A percentile compares a stretch with the other conserved stretches of the same genome.
Evolutionary conservation across 2,113 vertebrate genomes (phyloP).

Genomic region (Lonchura striata): DNA sequence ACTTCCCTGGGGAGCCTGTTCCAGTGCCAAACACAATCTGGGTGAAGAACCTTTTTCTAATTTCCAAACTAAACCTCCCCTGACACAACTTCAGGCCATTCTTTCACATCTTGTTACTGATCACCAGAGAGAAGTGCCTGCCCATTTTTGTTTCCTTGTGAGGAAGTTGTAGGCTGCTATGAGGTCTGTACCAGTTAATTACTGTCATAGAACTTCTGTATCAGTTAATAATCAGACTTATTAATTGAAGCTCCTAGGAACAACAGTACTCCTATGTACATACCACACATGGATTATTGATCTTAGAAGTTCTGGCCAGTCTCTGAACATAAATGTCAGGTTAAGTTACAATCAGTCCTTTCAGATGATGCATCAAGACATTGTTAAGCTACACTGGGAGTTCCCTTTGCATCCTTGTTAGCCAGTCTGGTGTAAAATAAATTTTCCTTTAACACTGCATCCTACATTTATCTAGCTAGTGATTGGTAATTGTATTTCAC

Average conservation of each 20-base stretch:
- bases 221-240: background rate
- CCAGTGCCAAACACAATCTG: background rate
- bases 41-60: background rate
- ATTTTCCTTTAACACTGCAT: background rate
- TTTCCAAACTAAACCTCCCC: background rate
- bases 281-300: background rate
- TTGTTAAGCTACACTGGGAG: background rate
- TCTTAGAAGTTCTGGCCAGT: background rate
- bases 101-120: background rate
- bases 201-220: background rate
- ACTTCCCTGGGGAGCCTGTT: background rate
- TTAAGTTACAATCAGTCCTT: background rate
- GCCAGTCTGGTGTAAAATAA: background rate
- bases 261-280: background rate
- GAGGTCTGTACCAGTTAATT: background rate
- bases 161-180: background rate
- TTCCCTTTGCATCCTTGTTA: background rate
- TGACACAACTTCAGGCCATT: background rate
- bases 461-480: background rate
- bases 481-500: background rate
- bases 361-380: background rate
- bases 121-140: background rate
- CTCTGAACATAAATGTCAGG: background rate
- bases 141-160: background rate
- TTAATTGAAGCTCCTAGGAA: background rate